phyloP scores from a whole-genome alignment of 2,888 invertebrate genomes.

The Eupeodes latifasciatus region DNA sequence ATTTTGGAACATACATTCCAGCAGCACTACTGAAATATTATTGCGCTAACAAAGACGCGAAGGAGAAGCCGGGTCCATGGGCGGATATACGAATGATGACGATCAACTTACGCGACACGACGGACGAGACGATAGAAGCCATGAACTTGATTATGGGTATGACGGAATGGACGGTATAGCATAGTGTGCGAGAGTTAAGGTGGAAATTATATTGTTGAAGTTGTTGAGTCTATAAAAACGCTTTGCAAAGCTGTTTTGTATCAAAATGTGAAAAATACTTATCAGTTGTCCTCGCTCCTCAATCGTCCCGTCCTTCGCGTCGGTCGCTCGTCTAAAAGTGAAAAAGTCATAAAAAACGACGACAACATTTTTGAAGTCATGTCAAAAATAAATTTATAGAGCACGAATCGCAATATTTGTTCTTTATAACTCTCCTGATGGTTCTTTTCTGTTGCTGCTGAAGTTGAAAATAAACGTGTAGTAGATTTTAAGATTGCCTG shows the following conservation, averaged over 20 bases:
- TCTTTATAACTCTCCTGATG: conserved; percentile 19
- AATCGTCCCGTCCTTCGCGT: no score
- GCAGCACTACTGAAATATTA: background rate
- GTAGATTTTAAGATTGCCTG: conserved; percentile 23
- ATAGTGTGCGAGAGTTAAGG: background rate
- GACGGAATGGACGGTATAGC: background rate
- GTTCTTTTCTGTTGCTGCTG: background rate
- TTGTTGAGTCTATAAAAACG: conserved; percentile 35
- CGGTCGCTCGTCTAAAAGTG: background rate
- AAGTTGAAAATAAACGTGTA: background rate
- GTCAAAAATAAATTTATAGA: conserved; percentile 38
- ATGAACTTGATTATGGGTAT: background rate
- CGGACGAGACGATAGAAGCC: background rate
- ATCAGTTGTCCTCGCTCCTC: background rate
- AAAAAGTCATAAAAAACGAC: conserved; percentile 25
- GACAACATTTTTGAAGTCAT: conserved; percentile 23
- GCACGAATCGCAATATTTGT: conserved; percentile 30
- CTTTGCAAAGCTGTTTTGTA: conserved; percentile 36
- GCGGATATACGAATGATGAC: background rate
- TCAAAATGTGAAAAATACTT: conserved; percentile 38
- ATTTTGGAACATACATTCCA: conserved; percentile 24
- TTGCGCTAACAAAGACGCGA: background rate
- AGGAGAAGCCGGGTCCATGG: background rate
- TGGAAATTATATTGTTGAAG: conserved; percentile 37
- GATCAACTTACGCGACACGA: background rate